phyloP scores from a whole-genome alignment of 2,797 vertebrate species.

The Vespertilio murinus region DNA sequence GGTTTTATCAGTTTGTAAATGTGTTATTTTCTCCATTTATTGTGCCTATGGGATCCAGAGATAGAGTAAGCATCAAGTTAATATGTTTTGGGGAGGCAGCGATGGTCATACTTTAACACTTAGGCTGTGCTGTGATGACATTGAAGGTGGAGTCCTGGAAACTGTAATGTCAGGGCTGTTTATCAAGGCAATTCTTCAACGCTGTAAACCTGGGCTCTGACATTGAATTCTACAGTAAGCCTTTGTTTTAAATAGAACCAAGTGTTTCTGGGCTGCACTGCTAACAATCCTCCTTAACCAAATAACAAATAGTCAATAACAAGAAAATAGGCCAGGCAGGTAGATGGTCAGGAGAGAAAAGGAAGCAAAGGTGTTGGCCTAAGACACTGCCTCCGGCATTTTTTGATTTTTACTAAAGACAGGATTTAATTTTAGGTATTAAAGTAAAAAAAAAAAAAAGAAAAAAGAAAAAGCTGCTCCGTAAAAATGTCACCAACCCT shows the following conservation, averaged over 20 bases:
- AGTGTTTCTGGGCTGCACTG: constrained; percentile 68
- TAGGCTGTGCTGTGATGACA: constrained; percentile 82
- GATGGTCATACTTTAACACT: constrained; percentile 83
- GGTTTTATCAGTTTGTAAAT: constrained; percentile 89
- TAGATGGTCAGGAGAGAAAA: constrained; percentile 65
- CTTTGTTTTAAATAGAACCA: constrained; percentile 82
- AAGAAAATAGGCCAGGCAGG: constrained; percentile 70
- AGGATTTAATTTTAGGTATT: constrained; percentile 28
- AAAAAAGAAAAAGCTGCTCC: neutral
- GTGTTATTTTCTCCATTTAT: constrained; percentile 88
- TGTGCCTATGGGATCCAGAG: constrained; percentile 86
- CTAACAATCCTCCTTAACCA: constrained; percentile 69
- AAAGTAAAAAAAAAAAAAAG: constrained; percentile 6
- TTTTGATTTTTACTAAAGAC: neutral
- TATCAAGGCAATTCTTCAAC: constrained; percentile 85
- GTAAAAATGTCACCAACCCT: neutral
- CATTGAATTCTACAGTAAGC: constrained; percentile 81
- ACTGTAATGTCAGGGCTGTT: constrained; percentile 86
- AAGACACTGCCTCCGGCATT: constrained; percentile 28
- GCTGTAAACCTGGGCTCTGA: constrained; percentile 81
- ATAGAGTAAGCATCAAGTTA: constrained; percentile 85
- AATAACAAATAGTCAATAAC: constrained; percentile 73
- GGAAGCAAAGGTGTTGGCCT: constrained; percentile 40
- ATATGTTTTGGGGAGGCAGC: constrained; percentile 84
- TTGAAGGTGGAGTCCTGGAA: constrained; percentile 84